Percentiles rank a stretch among this genome's conserved stretches.
These are phyloP conservation scores for Euplagia quadripunctaria DNA, from an alignment of 2,888 invertebrate species.

Conservation along the genomic window DNA sequence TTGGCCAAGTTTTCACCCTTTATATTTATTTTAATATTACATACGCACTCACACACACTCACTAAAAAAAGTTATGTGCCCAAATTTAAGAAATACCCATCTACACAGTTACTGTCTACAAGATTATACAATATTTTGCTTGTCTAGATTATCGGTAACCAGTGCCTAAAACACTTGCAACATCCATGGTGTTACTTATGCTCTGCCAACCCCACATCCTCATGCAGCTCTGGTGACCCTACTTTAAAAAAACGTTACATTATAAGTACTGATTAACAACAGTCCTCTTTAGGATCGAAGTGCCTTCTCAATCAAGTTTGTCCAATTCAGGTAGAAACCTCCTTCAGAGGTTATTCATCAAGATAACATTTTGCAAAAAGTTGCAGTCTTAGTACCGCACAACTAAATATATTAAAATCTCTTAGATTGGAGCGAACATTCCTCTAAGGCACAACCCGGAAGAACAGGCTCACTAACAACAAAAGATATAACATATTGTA, in stretches of 20 bases:
- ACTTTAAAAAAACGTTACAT: neutral
- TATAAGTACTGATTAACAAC: neutral
- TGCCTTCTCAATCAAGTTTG: neutral
- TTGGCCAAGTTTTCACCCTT: too few relatives aligned
- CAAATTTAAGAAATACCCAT: too few relatives aligned
- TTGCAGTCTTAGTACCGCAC: neutral
- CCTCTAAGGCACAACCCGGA: neutral
- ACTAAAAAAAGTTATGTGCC: too few relatives aligned
- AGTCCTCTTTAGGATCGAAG: neutral
- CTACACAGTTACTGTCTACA: too few relatives aligned
- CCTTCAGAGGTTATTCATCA: neutral
- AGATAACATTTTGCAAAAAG: neutral
- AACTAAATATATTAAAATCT: neutral
- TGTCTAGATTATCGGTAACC: too few relatives aligned
- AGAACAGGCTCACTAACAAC: neutral
- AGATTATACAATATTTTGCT: too few relatives aligned
- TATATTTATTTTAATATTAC: too few relatives aligned
- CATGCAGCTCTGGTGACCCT: too few relatives aligned
- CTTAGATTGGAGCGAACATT: neutral
- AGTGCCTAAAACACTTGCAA: neutral
- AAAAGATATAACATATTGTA: constrained; percentile 3
- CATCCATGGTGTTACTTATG: neutral
- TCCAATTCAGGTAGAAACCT: neutral
- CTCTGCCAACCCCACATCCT: neutral
- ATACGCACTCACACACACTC: too few relatives aligned